Evolutionary conservation across 1,140 invertebrate genomes (phyloP).

Genomic region (Halesus radiatus): DNA sequence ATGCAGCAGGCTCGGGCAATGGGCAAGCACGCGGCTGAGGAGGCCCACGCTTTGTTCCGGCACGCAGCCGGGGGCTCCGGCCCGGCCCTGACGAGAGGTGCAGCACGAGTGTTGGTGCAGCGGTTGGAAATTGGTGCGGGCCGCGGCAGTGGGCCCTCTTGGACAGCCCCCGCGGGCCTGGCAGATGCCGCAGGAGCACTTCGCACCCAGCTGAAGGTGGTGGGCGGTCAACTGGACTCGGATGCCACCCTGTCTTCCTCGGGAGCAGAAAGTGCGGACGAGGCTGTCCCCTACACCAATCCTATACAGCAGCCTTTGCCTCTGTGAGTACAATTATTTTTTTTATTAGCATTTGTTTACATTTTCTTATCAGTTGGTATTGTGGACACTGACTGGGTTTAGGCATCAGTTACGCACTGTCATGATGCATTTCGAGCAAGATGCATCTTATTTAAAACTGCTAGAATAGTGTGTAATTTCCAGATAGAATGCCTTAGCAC

Average conservation of each 20-base stretch:
- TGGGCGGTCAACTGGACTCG: slow-evolving; percentile 86
- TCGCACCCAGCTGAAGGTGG: slow-evolving; percentile 77
- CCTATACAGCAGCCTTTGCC: slow-evolving; percentile 79
- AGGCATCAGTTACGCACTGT: no score
- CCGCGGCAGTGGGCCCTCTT: slow-evolving; percentile 53
- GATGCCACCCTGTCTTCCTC: slow-evolving; percentile 95
- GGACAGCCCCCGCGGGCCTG: slow-evolving; percentile 54
- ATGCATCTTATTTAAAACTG: no score
- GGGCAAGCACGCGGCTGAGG: slow-evolving; percentile 70
- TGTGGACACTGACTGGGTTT: no score
- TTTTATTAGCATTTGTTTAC: background rate
- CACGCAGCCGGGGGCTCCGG: slow-evolving; percentile 65
- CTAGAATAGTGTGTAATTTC: no score
- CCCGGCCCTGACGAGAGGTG: slow-evolving; percentile 60
- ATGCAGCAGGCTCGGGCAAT: slow-evolving; percentile 82
- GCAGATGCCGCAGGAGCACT: slow-evolving; percentile 78
- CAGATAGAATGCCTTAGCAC: no score
- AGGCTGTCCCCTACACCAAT: slow-evolving; percentile 85
- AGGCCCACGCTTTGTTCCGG: slow-evolving; percentile 62
- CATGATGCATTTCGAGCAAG: no score
- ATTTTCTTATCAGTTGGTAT: background rate
- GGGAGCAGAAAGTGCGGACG: slow-evolving; percentile 94
- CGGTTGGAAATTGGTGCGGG: slow-evolving; percentile 70
- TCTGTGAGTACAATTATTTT: slow-evolving; percentile 76
- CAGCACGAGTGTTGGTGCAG: slow-evolving; percentile 60